Percentiles rank a stretch among this genome's conserved stretches.
Evolutionary conservation across 2,113 vertebrate genomes (phyloP).

Genomic region (Paradisaea rubra): DNA sequence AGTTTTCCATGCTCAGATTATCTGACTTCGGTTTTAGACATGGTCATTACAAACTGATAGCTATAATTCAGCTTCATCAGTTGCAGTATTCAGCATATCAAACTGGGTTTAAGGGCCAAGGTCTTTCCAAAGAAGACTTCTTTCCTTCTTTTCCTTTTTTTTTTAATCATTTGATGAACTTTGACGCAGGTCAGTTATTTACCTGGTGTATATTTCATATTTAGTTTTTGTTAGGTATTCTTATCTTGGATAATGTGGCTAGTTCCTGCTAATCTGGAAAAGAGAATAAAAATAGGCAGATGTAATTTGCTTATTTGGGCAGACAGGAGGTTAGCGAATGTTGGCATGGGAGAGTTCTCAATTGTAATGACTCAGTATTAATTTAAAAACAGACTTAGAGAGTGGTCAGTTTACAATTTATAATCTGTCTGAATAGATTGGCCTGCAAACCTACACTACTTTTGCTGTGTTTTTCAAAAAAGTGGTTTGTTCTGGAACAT

Average conservation of each 20-base stretch:
- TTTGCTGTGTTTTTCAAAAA: background rate
- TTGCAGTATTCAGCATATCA: background rate
- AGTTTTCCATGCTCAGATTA: background rate
- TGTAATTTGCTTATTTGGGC: background rate
- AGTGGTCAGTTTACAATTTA: background rate
- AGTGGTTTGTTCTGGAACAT: background rate
- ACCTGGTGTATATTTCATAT: background rate
- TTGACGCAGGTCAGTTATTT: background rate
- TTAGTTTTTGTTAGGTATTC: background rate
- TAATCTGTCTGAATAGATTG: background rate
- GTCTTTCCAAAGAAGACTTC: background rate
- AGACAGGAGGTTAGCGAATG: background rate
- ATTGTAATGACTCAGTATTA: background rate
- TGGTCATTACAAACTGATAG: background rate
- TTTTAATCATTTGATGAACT: background rate
- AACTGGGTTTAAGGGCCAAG: background rate
- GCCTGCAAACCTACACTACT: background rate
- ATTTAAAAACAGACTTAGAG: background rate
- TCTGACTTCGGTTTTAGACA: background rate
- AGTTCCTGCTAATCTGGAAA: background rate
- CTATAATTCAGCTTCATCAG: background rate
- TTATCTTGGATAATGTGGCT: background rate
- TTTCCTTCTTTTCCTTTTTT: background rate
- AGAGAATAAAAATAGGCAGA: background rate
- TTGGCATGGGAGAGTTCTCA: background rate